These are phyloP conservation scores for Sardinella longiceps DNA, from an alignment of 2,797 vertebrate genomes.

Conservation along the genomic window DNA sequence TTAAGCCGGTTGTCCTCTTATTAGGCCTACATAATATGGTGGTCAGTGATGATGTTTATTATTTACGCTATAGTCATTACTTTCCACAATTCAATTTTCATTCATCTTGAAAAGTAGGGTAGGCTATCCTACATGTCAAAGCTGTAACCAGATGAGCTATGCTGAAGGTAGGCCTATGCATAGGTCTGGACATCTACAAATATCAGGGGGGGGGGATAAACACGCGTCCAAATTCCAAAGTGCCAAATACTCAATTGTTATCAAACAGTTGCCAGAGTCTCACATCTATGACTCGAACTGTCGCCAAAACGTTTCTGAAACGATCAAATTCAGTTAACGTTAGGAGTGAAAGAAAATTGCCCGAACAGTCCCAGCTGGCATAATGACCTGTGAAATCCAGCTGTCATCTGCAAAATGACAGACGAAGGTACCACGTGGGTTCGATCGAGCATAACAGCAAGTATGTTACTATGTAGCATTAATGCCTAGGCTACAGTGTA, in stretches of 20 bases:
- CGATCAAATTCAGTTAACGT: not conserved
- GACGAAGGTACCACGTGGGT: slow-evolving; percentile 17
- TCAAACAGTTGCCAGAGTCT: not conserved
- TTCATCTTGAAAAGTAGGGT: no score
- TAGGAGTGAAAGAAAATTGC: not conserved
- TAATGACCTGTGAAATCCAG: slow-evolving; percentile 14
- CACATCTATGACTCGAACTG: not conserved
- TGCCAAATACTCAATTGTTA: not conserved
- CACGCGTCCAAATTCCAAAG: no score
- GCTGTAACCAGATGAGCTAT: no score
- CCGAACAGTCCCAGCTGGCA: not conserved
- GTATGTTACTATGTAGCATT: not conserved
- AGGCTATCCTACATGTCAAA: no score
- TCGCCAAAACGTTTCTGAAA: not conserved
- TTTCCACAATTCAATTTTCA: not conserved
- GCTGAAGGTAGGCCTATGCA: no score
- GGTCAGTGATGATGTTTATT: no score
- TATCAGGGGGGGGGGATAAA: not conserved
- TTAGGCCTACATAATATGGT: no score
- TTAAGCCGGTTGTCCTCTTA: no score
- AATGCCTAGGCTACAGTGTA: no score
- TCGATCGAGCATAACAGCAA: slow-evolving; percentile 11
- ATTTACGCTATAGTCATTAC: no score
- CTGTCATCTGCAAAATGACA: slow-evolving; percentile 21
- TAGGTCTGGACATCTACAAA: not conserved